Percentiles rank a stretch among this genome's conserved stretches.
phyloP scores from a whole-genome alignment of 2,797 vertebrate genomes.

The Myioborus miniatus region DNA sequence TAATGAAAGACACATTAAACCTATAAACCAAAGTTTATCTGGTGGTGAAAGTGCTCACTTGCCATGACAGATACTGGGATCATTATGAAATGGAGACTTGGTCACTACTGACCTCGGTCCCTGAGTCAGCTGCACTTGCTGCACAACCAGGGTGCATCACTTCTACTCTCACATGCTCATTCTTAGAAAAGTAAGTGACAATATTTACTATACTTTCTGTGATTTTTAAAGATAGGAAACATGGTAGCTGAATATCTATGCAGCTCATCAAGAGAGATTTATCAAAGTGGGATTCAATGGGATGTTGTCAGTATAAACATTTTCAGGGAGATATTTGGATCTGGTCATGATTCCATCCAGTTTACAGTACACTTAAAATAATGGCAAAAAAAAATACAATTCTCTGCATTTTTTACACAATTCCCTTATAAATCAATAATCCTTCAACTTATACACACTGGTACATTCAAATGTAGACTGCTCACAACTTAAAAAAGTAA shows the following conservation, averaged over 20 bases:
- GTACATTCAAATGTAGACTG: not conserved
- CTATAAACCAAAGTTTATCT: not conserved
- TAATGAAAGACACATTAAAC: not conserved
- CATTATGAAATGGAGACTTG: not conserved
- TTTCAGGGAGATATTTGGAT: not conserved
- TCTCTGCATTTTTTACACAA: not conserved
- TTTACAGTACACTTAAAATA: not conserved
- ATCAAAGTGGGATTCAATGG: not conserved
- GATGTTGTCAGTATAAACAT: not conserved
- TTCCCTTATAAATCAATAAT: not conserved
- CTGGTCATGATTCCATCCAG: not conserved
- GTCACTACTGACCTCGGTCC: fast-evolving
- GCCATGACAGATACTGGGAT: not conserved
- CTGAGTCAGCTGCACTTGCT: not conserved
- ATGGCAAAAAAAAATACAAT: not conserved
- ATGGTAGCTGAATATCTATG: not conserved
- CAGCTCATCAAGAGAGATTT: not conserved
- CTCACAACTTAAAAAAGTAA: not conserved
- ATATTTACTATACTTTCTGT: not conserved
- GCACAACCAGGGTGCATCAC: not conserved
- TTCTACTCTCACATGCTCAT: not conserved
- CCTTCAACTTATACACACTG: not conserved
- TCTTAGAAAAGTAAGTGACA: not conserved
- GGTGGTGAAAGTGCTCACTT: not conserved
- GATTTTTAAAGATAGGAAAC: not conserved